phyloP scores from a whole-genome alignment of 2,797 vertebrate genomes.

The Anguilla obscura region DNA sequence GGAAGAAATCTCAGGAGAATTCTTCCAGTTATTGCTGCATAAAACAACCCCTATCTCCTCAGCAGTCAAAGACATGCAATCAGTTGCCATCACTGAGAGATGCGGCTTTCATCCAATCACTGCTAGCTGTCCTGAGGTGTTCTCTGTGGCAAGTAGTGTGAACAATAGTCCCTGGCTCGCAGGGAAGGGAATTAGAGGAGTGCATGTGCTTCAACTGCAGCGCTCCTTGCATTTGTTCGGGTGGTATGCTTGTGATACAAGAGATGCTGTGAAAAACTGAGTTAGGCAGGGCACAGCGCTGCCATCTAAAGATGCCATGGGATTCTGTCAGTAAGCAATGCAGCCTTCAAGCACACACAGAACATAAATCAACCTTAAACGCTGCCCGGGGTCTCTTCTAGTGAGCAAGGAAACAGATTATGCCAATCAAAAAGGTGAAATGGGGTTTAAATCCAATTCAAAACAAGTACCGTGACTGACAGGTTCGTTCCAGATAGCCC shows the following conservation, averaged over 20 bases:
- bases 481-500: background rate
- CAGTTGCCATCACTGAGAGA: background rate
- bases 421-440: background rate
- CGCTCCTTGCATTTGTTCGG: background rate
- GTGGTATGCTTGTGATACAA: background rate
- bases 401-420: slow-evolving; percentile 8
- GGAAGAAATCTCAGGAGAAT: too few relatives aligned
- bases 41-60: background rate
- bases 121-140: background rate
- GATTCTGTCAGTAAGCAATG: background rate
- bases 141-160: background rate
- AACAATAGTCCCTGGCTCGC: background rate
- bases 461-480: slow-evolving; percentile 1
- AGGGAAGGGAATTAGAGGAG: background rate
- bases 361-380: slow-evolving; percentile 41
- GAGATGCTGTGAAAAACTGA: background rate
- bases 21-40: background rate
- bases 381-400: slow-evolving; percentile 1
- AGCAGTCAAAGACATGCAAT: background rate
- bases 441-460: background rate
- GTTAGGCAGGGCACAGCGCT: background rate
- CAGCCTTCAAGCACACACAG: slow-evolving; percentile 24
- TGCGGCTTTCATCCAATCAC: background rate
- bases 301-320: background rate
- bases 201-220: background rate